Evolutionary conservation across 2,888 invertebrate species (phyloP), one percentile per base, ranked within the genome.

Genomic region (Xylocampa areola): DNA sequence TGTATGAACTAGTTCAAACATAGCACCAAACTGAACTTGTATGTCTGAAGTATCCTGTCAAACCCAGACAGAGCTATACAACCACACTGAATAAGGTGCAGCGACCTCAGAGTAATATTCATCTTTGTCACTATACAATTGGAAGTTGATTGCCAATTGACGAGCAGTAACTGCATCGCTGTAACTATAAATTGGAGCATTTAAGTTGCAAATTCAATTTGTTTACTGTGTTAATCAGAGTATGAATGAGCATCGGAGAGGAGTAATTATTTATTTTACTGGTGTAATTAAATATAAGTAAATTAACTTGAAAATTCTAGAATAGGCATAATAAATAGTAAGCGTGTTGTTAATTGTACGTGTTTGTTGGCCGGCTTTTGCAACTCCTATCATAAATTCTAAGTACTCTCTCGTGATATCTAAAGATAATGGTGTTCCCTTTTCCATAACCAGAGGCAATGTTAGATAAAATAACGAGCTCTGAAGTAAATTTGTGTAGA

Each of bases 111-210:
- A 39, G 10, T 6, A 43, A 50, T 35, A 61, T 43, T 27, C 11
- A 29, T 57, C 7, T 57, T 41, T 63, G 10, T 37, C 17, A 11
- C 23, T 23, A 29, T 33, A 67, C 51, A 63, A 49, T 37, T 10
- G 30, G n/a, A 49, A 68, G 51, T 58, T 68, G 66, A 67, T 67
- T 67, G 68, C 36, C 58, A 68, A 45, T 68, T 52, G 58, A 63
- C 49, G 43, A 60, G 16, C 30, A 14, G 57, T 41, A 51, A 36
- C 25, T 43, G 23, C 32, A 17, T 45, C 44, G n/a, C 23, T 23
- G 47, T 55, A 48, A 44, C 47, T 62, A 16, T 63, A 52, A 49
- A 49, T 55, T 39, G n/a, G 19, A 57, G 33, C 16, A 41, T 57
- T 52, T 52, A 49, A 36, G 16, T 36, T 33, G 23, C 13, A 36